Percentiles rank a stretch among this genome's conserved stretches.
Conservation (phyloP, 2,888 invertebrate species). For the Thecophora atra region DNA sequence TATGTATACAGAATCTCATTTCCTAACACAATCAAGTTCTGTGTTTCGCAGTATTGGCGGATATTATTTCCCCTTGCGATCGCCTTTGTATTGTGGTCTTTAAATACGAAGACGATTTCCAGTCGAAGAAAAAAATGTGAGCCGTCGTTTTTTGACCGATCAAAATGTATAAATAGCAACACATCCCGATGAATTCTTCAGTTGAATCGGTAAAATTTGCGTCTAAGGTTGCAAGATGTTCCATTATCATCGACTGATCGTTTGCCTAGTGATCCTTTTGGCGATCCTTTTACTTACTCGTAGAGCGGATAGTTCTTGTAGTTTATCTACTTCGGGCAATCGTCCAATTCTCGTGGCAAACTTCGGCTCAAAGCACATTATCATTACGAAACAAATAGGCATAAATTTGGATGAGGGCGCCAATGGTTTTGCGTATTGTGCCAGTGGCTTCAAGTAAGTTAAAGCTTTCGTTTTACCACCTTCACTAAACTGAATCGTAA, state of each 20-base stretch:
- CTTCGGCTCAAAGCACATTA: constrained; percentile 17
- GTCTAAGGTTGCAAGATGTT: background rate
- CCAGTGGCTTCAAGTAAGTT: constrained; percentile 4
- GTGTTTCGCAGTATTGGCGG: too few relatives aligned
- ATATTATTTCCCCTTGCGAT: too few relatives aligned
- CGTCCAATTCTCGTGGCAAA: background rate
- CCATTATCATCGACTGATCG: background rate
- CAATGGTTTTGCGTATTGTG: constrained; percentile 8
- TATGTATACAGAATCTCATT: too few relatives aligned
- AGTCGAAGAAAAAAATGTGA: too few relatives aligned
- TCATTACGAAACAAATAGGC: background rate
- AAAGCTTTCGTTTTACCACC: background rate
- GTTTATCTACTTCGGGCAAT: background rate
- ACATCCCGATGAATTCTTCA: background rate
- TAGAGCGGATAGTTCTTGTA: background rate
- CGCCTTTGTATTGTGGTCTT: too few relatives aligned
- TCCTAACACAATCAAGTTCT: too few relatives aligned
- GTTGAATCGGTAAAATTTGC: background rate
- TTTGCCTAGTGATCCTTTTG: background rate
- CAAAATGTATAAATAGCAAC: background rate
- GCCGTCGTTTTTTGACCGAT: too few relatives aligned
- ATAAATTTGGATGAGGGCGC: background rate
- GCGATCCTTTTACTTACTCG: background rate
- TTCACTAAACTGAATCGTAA: background rate
- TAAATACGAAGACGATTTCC: too few relatives aligned